These are phyloP conservation scores for Mionectes macconnelli DNA, from an alignment of 2,113 vertebrate genomes.

Conservation along the genomic window DNA sequence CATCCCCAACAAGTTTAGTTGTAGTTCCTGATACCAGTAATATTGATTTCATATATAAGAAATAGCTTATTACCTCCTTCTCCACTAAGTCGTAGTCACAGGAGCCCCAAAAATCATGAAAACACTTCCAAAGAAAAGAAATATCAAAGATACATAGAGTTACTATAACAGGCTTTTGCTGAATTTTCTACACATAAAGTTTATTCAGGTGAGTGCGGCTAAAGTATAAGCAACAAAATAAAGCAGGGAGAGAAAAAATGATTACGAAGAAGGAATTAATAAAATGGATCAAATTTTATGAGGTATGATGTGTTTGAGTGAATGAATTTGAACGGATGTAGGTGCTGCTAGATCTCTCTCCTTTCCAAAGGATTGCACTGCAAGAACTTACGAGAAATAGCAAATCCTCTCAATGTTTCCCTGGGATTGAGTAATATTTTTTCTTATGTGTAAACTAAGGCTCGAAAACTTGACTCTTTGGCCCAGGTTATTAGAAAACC, in stretches of 20 bases:
- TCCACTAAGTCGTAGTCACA: neutral
- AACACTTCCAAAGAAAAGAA: neutral
- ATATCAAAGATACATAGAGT: no score
- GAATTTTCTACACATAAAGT: neutral
- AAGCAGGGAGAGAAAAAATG: neutral
- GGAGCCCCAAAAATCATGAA: neutral
- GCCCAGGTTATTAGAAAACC: neutral
- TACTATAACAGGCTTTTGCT: neutral
- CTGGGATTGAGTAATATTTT: neutral
- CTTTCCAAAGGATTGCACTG: neutral
- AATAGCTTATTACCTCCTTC: neutral
- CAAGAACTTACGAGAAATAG: neutral
- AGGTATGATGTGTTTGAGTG: neutral
- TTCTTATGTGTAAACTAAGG: neutral
- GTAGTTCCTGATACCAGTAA: neutral
- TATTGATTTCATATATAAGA: neutral
- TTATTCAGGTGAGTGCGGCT: neutral
- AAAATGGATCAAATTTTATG: neutral
- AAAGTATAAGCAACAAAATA: neutral
- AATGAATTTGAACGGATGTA: neutral
- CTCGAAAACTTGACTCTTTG: neutral
- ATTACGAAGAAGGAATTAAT: neutral
- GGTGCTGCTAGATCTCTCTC: neutral
- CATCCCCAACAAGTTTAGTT: neutral
- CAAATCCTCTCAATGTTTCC: neutral